Conservation (phyloP, 1,140 invertebrate genomes). For the Pentalonia nigronervosa region DNA sequence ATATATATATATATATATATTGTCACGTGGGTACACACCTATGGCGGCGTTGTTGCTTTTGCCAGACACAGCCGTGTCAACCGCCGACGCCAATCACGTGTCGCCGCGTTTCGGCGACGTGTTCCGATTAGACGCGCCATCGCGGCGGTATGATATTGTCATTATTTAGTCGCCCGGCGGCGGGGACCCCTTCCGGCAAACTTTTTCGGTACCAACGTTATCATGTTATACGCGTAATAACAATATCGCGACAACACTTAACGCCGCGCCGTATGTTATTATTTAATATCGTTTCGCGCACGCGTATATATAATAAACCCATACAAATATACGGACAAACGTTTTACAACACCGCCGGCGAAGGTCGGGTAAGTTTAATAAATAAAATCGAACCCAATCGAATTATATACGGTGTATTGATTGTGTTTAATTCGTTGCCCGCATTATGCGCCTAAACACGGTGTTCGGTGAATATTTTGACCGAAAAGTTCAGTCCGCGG, state of each 20-base stretch:
- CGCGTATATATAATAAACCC: too few relatives aligned
- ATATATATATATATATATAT: too few relatives aligned
- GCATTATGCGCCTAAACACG: not conserved
- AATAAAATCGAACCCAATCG: not conserved
- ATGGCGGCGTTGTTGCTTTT: constrained; percentile 26
- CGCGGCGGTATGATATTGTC: too few relatives aligned
- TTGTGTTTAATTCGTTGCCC: not conserved
- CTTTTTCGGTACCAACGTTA: not conserved
- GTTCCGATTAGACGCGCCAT: constrained; percentile 29
- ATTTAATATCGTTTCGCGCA: not conserved
- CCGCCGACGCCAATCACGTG: constrained; percentile 45
- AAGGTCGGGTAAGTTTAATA: too few relatives aligned
- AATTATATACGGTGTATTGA: not conserved
- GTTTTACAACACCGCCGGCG: not conserved
- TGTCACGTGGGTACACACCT: too few relatives aligned
- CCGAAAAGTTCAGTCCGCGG: not conserved
- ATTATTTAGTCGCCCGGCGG: too few relatives aligned
- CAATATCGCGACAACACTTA: too few relatives aligned
- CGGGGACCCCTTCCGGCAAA: not conserved
- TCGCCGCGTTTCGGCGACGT: not conserved
- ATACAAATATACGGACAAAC: not conserved
- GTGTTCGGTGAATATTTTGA: not conserved
- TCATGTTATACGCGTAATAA: not conserved
- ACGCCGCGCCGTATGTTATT: too few relatives aligned
- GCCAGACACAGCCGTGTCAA: constrained; percentile 45